A percentile compares a stretch with the other conserved stretches of the same genome.
Evolutionary conservation across 1,140 invertebrate species (phyloP).

Genomic region (Bombus turneri): DNA sequence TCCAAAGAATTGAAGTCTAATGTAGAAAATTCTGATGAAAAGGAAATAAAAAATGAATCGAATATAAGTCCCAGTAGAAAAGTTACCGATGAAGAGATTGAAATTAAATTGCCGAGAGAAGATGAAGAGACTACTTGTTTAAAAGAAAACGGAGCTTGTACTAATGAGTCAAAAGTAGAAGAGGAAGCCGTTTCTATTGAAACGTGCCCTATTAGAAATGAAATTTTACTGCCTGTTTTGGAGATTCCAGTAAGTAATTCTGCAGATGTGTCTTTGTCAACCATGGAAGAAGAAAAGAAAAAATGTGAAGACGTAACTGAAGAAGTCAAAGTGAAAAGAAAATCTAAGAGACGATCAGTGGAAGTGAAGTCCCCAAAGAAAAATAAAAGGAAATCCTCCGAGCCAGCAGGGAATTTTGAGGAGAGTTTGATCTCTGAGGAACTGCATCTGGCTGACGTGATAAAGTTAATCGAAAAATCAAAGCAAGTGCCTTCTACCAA

Average conservation of each 20-base stretch:
- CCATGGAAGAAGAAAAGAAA: background rate
- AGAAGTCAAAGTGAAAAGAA: slow-evolving; percentile 36
- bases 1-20: background rate
- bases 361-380: slow-evolving; percentile 64
- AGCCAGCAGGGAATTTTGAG: slow-evolving; percentile 38
- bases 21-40: background rate
- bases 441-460: slow-evolving; percentile 65
- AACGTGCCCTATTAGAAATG: background rate
- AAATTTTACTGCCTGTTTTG: background rate
- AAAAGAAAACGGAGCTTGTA: background rate
- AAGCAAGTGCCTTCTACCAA: slow-evolving; percentile 40
- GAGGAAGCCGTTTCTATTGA: background rate
- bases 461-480: slow-evolving; percentile 65
- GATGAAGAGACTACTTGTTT: background rate
- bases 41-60: background rate
- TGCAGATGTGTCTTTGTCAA: background rate
- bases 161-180: background rate
- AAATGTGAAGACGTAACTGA: background rate
- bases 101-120: background rate
- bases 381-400: slow-evolving; percentile 66
- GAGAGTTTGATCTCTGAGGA: slow-evolving; percentile 54
- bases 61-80: too few species aligned
- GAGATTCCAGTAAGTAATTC: background rate
- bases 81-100: too few species aligned
- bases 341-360: slow-evolving; percentile 69